A percentile compares a stretch with the other conserved stretches of the same genome.
phyloP scores from a whole-genome alignment of 2,888 invertebrate species.

The Lithodes maja region DNA sequence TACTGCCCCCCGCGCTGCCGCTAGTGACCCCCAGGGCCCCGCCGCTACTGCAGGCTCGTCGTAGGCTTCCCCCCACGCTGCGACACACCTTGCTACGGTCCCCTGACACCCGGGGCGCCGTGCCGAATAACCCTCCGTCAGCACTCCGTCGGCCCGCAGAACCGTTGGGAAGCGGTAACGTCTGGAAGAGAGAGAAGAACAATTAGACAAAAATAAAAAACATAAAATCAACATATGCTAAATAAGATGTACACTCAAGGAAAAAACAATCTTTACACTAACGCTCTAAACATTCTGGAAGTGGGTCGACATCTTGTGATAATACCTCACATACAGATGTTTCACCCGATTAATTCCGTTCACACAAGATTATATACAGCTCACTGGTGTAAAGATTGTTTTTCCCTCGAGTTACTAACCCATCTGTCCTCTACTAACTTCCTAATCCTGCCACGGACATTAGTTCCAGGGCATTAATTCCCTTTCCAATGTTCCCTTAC shows the following conservation, averaged over 20 bases:
- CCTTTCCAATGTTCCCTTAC: too few relatives aligned
- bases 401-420: too few relatives aligned
- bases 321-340: too few relatives aligned
- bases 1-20: conserved; percentile 13
- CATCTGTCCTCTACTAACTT: too few relatives aligned
- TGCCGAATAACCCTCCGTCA: conserved; percentile 54
- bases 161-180: conserved; percentile 61
- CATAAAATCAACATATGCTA: background rate
- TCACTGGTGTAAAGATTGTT: too few relatives aligned
- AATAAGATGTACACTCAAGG: background rate
- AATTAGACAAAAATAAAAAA: background rate
- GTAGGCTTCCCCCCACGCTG: conserved; percentile 54
- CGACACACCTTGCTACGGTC: conserved; percentile 24
- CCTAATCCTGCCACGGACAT: too few relatives aligned
- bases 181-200: conserved; percentile 16
- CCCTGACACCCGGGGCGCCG: conserved; percentile 47
- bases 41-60: conserved; percentile 43
- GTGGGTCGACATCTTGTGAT: too few relatives aligned
- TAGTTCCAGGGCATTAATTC: too few relatives aligned
- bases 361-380: too few relatives aligned
- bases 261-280: too few relatives aligned
- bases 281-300: too few relatives aligned
- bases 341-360: too few relatives aligned
- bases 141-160: conserved; percentile 34
- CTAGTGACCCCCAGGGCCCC: conserved; percentile 3